phyloP scores from a whole-genome alignment of 2,797 vertebrate genomes.

The Pagetopsis macropterus region DNA sequence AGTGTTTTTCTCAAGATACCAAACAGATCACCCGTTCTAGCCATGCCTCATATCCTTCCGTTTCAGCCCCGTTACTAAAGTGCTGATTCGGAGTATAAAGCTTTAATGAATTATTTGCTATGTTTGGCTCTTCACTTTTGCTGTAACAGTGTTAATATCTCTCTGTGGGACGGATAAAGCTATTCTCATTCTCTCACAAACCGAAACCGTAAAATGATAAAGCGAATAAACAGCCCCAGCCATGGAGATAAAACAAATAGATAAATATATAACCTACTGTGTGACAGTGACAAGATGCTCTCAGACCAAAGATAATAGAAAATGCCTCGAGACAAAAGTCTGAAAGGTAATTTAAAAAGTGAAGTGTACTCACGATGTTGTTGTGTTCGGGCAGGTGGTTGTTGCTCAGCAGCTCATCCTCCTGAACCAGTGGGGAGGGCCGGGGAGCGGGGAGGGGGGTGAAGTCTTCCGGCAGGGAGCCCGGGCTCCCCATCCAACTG shows the following conservation, averaged over 20 bases:
- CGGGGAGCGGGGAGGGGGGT: slow-evolving; percentile 73
- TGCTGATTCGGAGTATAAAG: no score
- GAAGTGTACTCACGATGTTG: slow-evolving; percentile 75
- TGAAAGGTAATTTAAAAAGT: slow-evolving; percentile 32
- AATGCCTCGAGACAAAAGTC: slow-evolving; percentile 22
- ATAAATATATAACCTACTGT: slow-evolving; percentile 31
- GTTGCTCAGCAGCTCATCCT: slow-evolving; percentile 74
- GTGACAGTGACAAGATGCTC: slow-evolving; percentile 45
- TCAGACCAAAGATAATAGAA: slow-evolving; percentile 29
- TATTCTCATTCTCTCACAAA: neutral
- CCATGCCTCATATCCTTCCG: no score
- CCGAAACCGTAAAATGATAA: slow-evolving; percentile 14
- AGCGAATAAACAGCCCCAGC: neutral
- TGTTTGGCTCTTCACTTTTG: no score
- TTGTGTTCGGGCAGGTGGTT: slow-evolving; percentile 78
- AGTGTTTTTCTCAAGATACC: no score
- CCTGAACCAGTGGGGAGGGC: slow-evolving; percentile 77
- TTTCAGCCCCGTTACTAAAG: no score
- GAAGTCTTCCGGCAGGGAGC: slow-evolving; percentile 73
- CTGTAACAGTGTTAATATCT: no score
- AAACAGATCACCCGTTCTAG: no score
- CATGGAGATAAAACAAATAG: slow-evolving; percentile 33
- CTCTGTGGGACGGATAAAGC: no score
- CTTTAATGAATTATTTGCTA: no score
- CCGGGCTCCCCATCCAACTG: slow-evolving; percentile 79